phyloP scores from a whole-genome alignment of 2,797 vertebrate species.

The Galago senegalensis region DNA sequence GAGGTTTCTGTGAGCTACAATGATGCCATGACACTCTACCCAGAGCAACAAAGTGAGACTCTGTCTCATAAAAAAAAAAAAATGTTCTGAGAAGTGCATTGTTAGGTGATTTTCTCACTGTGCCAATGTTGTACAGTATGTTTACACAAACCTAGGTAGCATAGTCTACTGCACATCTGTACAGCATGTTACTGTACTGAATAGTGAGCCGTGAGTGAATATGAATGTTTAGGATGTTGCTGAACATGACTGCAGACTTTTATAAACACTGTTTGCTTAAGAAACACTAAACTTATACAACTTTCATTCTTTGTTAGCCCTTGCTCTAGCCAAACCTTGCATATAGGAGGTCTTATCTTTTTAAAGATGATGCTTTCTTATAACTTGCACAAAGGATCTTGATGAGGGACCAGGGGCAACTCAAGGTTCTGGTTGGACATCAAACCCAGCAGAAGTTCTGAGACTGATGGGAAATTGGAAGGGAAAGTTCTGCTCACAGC shows the following conservation, averaged over 20 bases:
- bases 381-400: not conserved
- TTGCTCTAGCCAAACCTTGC: not conserved
- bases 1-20: no score
- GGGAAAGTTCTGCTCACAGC: not conserved
- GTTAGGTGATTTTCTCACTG: not conserved
- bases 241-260: not conserved
- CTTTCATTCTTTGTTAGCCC: not conserved
- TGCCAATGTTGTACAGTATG: not conserved
- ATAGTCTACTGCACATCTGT: not conserved
- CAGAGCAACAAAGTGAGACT: no score
- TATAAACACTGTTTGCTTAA: not conserved
- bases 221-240: not conserved
- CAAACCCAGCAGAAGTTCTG: not conserved
- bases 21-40: no score
- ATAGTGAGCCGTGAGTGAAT: not conserved
- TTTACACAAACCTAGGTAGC: not conserved
- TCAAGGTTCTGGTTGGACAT: not conserved
- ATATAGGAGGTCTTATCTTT: not conserved
- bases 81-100: not conserved
- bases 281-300: not conserved
- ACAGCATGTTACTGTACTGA: not conserved
- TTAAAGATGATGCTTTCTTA: not conserved
- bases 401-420: not conserved
- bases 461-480: not conserved
- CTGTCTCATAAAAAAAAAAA: no score